Evolutionary conservation across 2,888 invertebrate genomes (phyloP).

Genomic region (Eupithecia dodoneata): DNA sequence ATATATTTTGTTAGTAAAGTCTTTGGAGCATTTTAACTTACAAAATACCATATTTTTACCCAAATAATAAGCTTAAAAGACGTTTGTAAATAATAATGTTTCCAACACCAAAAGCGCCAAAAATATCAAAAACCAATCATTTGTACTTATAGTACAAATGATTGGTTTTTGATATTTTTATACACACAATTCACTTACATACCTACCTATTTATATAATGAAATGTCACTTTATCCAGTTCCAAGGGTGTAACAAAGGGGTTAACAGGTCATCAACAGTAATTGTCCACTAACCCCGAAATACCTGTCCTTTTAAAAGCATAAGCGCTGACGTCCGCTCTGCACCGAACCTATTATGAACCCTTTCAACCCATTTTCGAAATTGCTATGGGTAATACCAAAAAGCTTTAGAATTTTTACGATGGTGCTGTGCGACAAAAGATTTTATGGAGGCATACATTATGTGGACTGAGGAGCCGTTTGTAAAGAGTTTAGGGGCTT

Average conservation of each 20-base stretch:
- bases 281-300: not conserved
- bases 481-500: slow-evolving; percentile 22
- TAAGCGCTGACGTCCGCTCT: slow-evolving; percentile 25
- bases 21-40: too few species aligned
- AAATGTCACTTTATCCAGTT: not conserved
- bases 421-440: slow-evolving; percentile 54
- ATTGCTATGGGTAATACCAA: slow-evolving; percentile 24
- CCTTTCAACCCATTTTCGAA: slow-evolving; percentile 34
- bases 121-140: too few species aligned
- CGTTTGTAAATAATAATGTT: too few species aligned
- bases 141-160: too few species aligned
- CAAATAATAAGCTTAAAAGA: too few species aligned
- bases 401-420: slow-evolving; percentile 48
- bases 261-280: slow-evolving; percentile 10
- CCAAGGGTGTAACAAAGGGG: not conserved
- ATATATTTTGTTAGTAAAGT: too few species aligned
- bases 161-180: not conserved
- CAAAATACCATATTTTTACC: too few species aligned
- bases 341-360: slow-evolving; percentile 25
- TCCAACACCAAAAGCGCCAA: too few species aligned
- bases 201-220: not conserved
- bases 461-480: slow-evolving; percentile 45
- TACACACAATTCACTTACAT: not conserved
- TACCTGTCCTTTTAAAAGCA: slow-evolving; percentile 22
- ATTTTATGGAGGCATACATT: slow-evolving; percentile 60